Base-by-base conservation (phyloP, 1,140 invertebrate genomes). In the Drosophila arizonae region DNA sequence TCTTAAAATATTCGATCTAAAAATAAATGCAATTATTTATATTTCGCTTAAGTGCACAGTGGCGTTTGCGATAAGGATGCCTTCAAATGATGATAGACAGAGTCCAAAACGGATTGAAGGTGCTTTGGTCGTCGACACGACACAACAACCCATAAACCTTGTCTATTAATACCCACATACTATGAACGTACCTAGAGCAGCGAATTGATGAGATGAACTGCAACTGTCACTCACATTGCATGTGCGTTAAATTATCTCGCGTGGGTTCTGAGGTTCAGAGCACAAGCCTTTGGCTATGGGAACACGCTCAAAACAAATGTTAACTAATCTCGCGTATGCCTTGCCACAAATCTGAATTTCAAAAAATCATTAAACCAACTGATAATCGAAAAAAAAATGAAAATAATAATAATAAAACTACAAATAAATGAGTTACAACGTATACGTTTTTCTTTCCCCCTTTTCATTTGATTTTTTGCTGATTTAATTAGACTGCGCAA, bases 221-320 rank as follows among this genome's bases (percentile, higher is more conserved):
- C 28, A 39, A 61, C 26, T 77, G 50, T 76, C 62, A 67, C 66
- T 77, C 69, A 41, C 43, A 45, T 52, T 54, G 70, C 82, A 87
- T 73, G 76, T 71, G 66, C 72, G 13, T 13, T 17, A 50, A 73
- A 67, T 82, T 76, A 82, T 87, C 82, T 72, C 79, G 72, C 76
- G 71, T 67, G 61, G 66, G 61, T 52, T 58, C 48, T 45, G 51
- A 36, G 58, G 67, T 76, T 72, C 68, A 84, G 76, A 43, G 9
- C 36, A 68, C 50, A 67, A 69, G 65, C 74, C 70, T 77, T 79
- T 74, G 52, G 58, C 57, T 39, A 17, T 41, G 60, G 77, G 64
- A 68, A 79, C 82, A 87, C 82, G 82, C 84, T 87, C 48, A 87
- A 87, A 87, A 87, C 82, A 87, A 87, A 87, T 87, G 82, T 67